phyloP scores from a whole-genome alignment of 2,113 vertebrate species.

The Microcebus jonahi region DNA sequence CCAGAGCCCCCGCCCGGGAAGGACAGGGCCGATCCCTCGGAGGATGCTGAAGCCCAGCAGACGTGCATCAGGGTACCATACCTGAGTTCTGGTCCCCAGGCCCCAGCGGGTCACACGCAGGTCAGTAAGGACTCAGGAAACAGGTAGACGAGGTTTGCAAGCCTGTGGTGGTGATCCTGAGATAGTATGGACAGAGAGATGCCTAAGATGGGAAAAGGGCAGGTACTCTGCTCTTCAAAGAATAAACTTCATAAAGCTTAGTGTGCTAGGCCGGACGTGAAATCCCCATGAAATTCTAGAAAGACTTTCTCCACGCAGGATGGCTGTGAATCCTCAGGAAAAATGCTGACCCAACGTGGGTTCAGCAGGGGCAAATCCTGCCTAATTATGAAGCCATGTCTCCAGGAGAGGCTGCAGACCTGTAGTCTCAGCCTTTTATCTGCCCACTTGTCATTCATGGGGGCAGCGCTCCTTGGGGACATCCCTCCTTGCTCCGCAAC shows the following conservation, averaged over 20 bases:
- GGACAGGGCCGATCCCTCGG: not conserved
- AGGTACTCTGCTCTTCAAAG: not conserved
- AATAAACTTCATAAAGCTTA: not conserved
- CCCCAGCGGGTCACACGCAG: rapidly evolving
- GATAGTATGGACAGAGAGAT: not conserved
- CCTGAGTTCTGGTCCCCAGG: rapidly evolving
- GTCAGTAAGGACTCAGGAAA: not conserved
- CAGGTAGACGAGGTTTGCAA: not conserved
- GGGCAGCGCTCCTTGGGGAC: not conserved
- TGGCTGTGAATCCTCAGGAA: not conserved
- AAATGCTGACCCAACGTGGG: not conserved
- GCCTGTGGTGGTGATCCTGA: not conserved
- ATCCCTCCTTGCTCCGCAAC: rapidly evolving
- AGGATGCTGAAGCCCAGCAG: not conserved
- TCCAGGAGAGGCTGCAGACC: not conserved
- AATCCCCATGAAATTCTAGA: not conserved
- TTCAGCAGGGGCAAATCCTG: not conserved
- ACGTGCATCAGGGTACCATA: rapidly evolving
- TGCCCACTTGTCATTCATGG: not conserved
- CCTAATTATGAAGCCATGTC: too few relatives aligned
- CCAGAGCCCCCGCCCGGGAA: not conserved
- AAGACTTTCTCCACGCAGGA: not conserved
- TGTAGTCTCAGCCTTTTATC: too few relatives aligned
- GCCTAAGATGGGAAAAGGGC: not conserved
- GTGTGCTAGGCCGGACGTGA: not conserved